A percentile compares a stretch with the other conserved stretches of the same genome.
Evolutionary conservation across 2,797 vertebrate genomes (phyloP).

Genomic region (Mycteria americana): DNA sequence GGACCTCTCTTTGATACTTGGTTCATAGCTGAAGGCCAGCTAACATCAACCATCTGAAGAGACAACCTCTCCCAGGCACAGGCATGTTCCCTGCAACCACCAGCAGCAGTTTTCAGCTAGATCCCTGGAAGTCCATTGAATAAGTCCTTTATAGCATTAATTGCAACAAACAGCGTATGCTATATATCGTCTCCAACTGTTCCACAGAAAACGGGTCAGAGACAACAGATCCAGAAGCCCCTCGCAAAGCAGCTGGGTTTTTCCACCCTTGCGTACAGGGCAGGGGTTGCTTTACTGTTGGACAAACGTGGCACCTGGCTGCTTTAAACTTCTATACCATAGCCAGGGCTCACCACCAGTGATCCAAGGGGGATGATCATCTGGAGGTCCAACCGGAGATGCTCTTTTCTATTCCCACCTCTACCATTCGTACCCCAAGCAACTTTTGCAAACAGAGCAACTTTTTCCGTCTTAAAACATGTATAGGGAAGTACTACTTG

Average conservation of each 20-base stretch:
- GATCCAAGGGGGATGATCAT: background rate
- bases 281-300: background rate
- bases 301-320: background rate
- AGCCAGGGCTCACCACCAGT: background rate
- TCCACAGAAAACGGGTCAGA: background rate
- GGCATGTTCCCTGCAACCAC: background rate
- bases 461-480: background rate
- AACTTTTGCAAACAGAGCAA: background rate
- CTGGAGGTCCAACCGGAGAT: background rate
- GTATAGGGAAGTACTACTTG: background rate
- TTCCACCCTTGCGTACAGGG: background rate
- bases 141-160: background rate
- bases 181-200: background rate
- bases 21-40: background rate
- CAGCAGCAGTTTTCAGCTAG: background rate
- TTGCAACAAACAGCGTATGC: background rate
- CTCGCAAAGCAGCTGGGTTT: background rate
- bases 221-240: background rate
- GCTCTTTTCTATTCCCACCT: background rate
- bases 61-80: background rate
- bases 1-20: background rate
- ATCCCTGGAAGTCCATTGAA: background rate
- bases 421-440: fast-evolving
- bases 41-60: background rate
- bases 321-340: background rate